These are phyloP conservation scores for Sphenopsis melanotis DNA, from an alignment of 2,797 vertebrate species.

Conservation along the genomic window DNA sequence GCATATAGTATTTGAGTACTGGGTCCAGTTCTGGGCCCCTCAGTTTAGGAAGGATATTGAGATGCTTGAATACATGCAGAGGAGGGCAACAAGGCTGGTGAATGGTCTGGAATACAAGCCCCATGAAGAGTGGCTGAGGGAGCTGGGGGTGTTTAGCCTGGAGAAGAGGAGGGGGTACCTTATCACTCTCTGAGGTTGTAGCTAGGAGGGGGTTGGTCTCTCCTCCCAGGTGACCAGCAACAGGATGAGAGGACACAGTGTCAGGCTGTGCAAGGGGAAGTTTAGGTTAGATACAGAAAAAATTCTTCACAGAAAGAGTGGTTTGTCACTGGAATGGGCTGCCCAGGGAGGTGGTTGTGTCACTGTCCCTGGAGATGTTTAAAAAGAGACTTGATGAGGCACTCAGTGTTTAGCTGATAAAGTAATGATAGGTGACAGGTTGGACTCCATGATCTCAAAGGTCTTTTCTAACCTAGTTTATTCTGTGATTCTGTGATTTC, in stretches of 20 bases:
- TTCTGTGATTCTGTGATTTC: background rate
- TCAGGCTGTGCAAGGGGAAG: background rate
- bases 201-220: background rate
- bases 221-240: background rate
- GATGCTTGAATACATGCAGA: background rate
- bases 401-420: background rate
- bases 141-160: background rate
- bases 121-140: background rate
- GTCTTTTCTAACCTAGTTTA: background rate
- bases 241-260: background rate
- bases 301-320: background rate
- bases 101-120: background rate
- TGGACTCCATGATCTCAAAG: background rate
- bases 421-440: background rate
- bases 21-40: background rate
- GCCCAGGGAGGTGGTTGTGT: background rate
- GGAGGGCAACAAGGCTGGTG: background rate
- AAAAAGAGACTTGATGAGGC: background rate
- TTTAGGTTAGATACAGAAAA: background rate
- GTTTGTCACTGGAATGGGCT: background rate
- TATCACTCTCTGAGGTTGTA: background rate
- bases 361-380: background rate
- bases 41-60: background rate
- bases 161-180: background rate
- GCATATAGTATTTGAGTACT: background rate